phyloP scores from a whole-genome alignment of 2,888 invertebrate genomes.

The Heliconius hortense region DNA sequence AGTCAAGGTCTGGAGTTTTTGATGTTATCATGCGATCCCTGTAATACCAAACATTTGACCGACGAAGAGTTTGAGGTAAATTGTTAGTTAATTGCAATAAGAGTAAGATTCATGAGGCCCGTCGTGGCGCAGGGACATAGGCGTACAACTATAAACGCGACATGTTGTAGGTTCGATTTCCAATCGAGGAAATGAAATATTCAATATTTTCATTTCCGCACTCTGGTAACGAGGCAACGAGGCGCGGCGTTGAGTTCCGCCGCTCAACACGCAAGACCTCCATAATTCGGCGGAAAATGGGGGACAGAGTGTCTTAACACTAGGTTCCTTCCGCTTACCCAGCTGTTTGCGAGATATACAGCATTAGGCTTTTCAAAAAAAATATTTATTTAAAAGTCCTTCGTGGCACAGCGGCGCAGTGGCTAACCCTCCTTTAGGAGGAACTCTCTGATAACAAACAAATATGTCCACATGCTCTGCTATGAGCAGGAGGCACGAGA shows the following conservation, averaged over 20 bases:
- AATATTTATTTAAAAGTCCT: too few species aligned
- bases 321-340: background rate
- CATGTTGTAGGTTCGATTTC: too few species aligned
- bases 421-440: too few species aligned
- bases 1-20: slow-evolving; percentile 94
- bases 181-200: background rate
- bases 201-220: background rate
- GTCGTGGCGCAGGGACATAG: too few species aligned
- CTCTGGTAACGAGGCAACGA: background rate
- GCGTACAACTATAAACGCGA: too few species aligned
- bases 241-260: background rate
- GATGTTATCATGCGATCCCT: slow-evolving; percentile 91
- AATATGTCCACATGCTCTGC: background rate
- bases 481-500: too few species aligned
- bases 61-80: slow-evolving; percentile 89
- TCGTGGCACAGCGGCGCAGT: too few species aligned
- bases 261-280: background rate
- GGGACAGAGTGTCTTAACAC: too few species aligned
- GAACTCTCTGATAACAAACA: background rate
- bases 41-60: slow-evolving; percentile 88
- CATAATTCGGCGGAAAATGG: background rate
- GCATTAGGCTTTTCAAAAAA: background rate
- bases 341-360: background rate
- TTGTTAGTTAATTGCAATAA: background rate
- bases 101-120: too few species aligned